These are phyloP conservation scores for Drosophila seclusa DNA, from an alignment of 2,888 invertebrate species.

Conservation along the genomic window DNA sequence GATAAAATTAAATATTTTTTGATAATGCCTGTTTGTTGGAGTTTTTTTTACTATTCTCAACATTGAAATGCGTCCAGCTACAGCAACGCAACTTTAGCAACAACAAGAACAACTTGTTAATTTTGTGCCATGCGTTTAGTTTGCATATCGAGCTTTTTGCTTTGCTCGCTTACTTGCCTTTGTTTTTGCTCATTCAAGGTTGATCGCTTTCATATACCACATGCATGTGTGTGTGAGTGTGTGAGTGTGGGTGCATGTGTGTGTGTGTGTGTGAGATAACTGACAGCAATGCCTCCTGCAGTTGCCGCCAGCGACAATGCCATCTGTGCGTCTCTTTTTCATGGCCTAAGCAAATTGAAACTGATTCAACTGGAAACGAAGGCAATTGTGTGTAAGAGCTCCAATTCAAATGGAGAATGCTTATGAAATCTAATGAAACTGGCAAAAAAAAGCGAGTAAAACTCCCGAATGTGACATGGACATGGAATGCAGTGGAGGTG, in stretches of 20 bases:
- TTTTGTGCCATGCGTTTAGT: conserved; percentile 15
- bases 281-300: conserved; percentile 33
- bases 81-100: conserved; percentile 1
- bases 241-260: conserved; percentile 8
- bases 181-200: conserved; percentile 64
- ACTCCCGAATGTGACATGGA: neutral
- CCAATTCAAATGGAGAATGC: conserved; percentile 53
- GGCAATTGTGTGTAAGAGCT: conserved; percentile 68
- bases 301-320: conserved; percentile 38
- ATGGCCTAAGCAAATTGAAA: conserved; percentile 54
- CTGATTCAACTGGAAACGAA: conserved; percentile 70
- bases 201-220: conserved; percentile 36
- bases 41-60: neutral
- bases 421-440: conserved; percentile 50
- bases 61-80: neutral
- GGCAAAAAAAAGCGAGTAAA: conserved; percentile 8
- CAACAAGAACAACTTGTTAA: conserved; percentile 41
- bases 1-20: neutral
- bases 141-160: conserved; percentile 10
- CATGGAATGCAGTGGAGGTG: neutral
- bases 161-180: conserved; percentile 17
- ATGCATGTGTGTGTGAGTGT: neutral
- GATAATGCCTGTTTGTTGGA: too few species aligned
- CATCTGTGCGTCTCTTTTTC: conserved; percentile 37
- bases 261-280: neutral